Conservation (phyloP, 1,140 invertebrate genomes). For the Planococcus citri region DNA sequence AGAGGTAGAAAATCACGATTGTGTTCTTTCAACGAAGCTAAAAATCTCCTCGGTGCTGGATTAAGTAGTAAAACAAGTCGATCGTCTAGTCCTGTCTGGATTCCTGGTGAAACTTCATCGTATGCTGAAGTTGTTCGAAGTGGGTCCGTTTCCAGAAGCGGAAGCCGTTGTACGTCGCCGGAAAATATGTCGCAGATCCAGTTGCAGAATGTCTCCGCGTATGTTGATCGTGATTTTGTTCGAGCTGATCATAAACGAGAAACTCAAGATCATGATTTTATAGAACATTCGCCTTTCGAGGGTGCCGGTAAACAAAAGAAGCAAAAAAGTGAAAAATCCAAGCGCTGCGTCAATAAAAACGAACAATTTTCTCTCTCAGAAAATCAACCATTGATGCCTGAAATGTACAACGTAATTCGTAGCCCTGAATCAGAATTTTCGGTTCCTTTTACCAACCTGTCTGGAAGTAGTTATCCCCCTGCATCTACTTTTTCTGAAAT, state of each 20-base stretch:
- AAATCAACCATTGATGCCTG: no score
- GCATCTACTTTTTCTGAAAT: not conserved
- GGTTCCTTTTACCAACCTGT: not conserved
- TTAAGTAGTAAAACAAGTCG: slow-evolving; percentile 29
- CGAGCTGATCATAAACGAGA: no score
- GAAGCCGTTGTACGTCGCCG: slow-evolving; percentile 23
- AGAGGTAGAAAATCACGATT: not conserved
- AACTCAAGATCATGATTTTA: no score
- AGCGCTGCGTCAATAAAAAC: not conserved
- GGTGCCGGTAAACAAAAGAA: not conserved
- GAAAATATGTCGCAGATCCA: slow-evolving; percentile 4
- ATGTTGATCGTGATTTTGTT: not conserved
- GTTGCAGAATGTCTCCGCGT: not conserved
- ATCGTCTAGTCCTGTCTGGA: slow-evolving; percentile 58
- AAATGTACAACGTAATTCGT: no score
- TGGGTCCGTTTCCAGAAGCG: slow-evolving; percentile 29
- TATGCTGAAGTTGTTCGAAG: slow-evolving; percentile 65
- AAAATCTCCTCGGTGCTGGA: not conserved
- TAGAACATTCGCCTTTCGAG: no score
- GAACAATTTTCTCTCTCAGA: not conserved
- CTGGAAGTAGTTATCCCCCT: not conserved
- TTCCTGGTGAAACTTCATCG: slow-evolving; percentile 48
- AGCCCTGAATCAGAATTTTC: not conserved
- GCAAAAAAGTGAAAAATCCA: not conserved
- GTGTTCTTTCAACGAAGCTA: not conserved